Conservation (phyloP, 1,140 invertebrate genomes). For the Leptinotarsa undecemlineata region DNA sequence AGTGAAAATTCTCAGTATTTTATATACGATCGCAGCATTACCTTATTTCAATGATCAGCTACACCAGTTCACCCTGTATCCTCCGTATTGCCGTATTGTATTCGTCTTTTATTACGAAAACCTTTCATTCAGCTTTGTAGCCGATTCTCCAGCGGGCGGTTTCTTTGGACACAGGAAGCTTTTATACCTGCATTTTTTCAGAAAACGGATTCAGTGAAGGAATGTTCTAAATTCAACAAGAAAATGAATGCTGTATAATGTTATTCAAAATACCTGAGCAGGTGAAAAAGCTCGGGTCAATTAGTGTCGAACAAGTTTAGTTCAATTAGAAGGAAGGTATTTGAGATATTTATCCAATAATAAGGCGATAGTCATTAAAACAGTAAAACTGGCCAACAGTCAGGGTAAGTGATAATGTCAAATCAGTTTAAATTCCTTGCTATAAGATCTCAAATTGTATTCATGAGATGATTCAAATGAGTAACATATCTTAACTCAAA, state of each 20-base stretch:
- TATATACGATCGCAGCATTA: background rate
- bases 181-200: conserved; percentile 1
- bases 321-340: conserved; percentile 2
- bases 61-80: background rate
- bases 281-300: conserved; percentile 3
- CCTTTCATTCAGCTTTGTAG: background rate
- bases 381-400: background rate
- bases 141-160: background rate
- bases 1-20: too few relatives aligned
- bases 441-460: background rate
- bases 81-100: background rate
- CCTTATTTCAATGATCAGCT: background rate
- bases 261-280: conserved; percentile 6
- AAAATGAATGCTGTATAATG: conserved; percentile 5
- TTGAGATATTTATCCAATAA: background rate
- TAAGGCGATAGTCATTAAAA: background rate
- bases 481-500: too few relatives aligned
- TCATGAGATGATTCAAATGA: too few relatives aligned
- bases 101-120: background rate
- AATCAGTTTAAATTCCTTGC: background rate
- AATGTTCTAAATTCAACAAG: background rate
- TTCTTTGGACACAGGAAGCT: conserved; percentile 5
- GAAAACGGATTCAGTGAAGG: background rate
- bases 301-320: background rate
- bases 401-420: background rate